Conservation (phyloP, 2,797 vertebrate species). For the Falco novaeseelandiae region DNA sequence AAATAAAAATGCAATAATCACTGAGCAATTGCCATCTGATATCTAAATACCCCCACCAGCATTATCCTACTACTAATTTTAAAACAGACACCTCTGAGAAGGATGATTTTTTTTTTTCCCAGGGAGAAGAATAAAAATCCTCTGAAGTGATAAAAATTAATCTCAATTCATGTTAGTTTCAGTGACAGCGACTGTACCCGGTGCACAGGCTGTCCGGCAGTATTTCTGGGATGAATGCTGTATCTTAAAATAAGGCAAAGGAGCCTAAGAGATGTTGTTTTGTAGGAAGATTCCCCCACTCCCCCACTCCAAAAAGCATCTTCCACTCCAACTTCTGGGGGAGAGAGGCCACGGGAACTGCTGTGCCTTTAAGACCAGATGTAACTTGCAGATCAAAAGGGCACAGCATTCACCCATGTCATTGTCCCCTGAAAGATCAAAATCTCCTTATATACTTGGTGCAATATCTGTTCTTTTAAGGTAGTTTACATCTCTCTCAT, state of each 20-base stretch:
- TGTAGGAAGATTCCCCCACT: not conserved
- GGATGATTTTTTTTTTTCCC: not conserved
- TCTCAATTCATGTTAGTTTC: constrained; percentile 69
- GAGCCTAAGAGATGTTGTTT: not conserved
- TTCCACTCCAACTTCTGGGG: constrained; percentile 28
- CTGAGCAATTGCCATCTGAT: constrained; percentile 63
- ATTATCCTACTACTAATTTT: constrained; percentile 57
- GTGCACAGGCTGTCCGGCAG: constrained; percentile 47
- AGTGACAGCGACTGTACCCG: constrained; percentile 47
- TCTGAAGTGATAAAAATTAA: constrained; percentile 76
- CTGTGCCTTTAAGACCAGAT: constrained; percentile 66
- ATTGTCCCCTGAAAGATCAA: constrained; percentile 78
- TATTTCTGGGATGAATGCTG: constrained; percentile 66
- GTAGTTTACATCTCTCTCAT: constrained; percentile 83
- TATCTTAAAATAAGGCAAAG: constrained; percentile 42
- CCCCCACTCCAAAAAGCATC: not conserved
- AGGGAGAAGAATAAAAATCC: constrained; percentile 38
- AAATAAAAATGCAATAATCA: constrained; percentile 71
- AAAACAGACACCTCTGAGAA: constrained; percentile 53
- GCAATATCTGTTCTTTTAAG: constrained; percentile 62
- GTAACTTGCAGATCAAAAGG: constrained; percentile 78
- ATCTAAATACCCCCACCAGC: constrained; percentile 61
- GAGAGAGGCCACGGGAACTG: not conserved
- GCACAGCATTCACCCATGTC: constrained; percentile 74
- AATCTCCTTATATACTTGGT: constrained; percentile 72